Evolutionary conservation across 2,888 invertebrate genomes (phyloP).

Genomic region (Tipula lateralis): DNA sequence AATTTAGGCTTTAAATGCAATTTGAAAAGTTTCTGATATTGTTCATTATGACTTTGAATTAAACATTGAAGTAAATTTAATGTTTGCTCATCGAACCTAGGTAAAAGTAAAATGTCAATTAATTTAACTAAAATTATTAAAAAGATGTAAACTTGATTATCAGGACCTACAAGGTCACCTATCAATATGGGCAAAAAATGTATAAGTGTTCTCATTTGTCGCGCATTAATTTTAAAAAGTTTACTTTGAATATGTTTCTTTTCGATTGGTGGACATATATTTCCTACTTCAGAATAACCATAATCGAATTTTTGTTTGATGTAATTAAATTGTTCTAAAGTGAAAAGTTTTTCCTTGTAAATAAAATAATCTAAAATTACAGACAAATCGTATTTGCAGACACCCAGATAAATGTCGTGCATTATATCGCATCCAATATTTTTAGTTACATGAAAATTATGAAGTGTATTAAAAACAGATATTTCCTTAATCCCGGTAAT

Average conservation of each 20-base stretch:
- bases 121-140: background rate
- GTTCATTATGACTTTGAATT: conserved; percentile 33
- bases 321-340: background rate
- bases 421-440: too few species aligned
- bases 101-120: too few species aligned
- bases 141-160: conserved; percentile 24
- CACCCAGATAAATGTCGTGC: too few species aligned
- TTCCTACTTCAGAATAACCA: background rate
- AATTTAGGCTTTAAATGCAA: conserved; percentile 33
- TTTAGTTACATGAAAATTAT: background rate
- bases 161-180: conserved; percentile 32
- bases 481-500: background rate
- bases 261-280: conserved; percentile 31
- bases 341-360: too few species aligned
- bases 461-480: background rate
- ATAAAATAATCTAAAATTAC: background rate
- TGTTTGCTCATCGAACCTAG: conserved; percentile 31
- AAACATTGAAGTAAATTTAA: conserved; percentile 31
- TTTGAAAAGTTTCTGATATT: conserved; percentile 5
- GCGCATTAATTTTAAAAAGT: conserved; percentile 33
- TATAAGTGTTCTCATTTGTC: conserved; percentile 33
- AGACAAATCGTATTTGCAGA: background rate
- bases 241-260: conserved; percentile 33
- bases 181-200: conserved; percentile 33
- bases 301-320: background rate